A percentile compares a stretch with the other conserved stretches of the same genome.
phyloP scores from a whole-genome alignment of 2,888 invertebrate genomes.

The Abrostola triplasia region DNA sequence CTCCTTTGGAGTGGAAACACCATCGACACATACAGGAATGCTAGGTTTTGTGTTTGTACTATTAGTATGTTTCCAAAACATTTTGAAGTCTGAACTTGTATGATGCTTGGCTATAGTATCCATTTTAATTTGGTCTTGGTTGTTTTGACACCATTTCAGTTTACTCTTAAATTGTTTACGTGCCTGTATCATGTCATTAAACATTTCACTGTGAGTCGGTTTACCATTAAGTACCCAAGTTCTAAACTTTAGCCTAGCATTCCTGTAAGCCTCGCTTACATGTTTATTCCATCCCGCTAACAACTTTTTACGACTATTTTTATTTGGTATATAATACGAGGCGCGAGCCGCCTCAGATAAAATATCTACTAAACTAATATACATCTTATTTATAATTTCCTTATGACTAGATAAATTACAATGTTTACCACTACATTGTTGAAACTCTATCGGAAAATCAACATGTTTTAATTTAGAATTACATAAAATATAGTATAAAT shows the following conservation, averaged over 20 bases:
- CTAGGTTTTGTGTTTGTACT: not conserved
- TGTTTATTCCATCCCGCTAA: not conserved
- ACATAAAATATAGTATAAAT: not conserved
- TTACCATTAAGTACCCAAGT: not conserved
- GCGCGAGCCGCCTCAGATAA: not conserved
- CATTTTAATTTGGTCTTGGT: not conserved
- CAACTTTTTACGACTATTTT: no score
- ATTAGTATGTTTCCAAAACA: slow-evolving; percentile 6
- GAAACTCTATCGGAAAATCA: not conserved
- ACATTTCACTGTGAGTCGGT: not conserved
- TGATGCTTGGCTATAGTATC: not conserved
- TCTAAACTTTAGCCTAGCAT: not conserved
- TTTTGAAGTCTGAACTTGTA: not conserved
- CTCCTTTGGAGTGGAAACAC: not conserved
- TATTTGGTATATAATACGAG: not conserved
- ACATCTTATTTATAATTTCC: not conserved
- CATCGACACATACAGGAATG: slow-evolving; percentile 6
- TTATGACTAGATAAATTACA: not conserved
- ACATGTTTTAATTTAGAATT: not conserved
- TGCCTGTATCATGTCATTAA: not conserved
- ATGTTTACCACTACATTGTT: not conserved
- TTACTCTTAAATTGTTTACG: not conserved
- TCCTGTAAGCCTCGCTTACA: not conserved
- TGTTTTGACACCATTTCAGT: not conserved
- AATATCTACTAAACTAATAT: not conserved